These are phyloP conservation scores for Drosophila tani DNA, from an alignment of 1,140 invertebrate genomes.

Conservation along the genomic window DNA sequence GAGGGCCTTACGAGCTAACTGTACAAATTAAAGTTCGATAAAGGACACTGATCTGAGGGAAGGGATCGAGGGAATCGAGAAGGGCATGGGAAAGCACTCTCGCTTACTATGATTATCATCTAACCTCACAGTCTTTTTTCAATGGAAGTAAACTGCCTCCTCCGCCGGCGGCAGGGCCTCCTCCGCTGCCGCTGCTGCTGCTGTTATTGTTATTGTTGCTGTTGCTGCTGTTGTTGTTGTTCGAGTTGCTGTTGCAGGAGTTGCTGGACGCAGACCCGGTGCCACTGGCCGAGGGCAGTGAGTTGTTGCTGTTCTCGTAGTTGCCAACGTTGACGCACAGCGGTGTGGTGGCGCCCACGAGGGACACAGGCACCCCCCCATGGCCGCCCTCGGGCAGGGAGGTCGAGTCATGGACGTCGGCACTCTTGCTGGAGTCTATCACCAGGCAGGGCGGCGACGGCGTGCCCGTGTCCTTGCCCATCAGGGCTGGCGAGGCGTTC, in stretches of 20 bases:
- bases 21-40: slow-evolving; percentile 56
- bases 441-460: slow-evolving; percentile 78
- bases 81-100: slow-evolving; percentile 11
- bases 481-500: slow-evolving; percentile 66
- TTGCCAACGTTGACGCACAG: slow-evolving; percentile 72
- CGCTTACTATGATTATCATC: slow-evolving; percentile 89
- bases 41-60: not conserved
- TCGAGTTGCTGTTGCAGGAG: slow-evolving; percentile 66
- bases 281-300: slow-evolving; percentile 69
- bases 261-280: slow-evolving; percentile 62
- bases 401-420: slow-evolving; percentile 78
- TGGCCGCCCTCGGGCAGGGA: slow-evolving; percentile 66
- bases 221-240: slow-evolving; percentile 62
- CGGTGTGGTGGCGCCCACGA: slow-evolving; percentile 55
- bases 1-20: slow-evolving; percentile 64
- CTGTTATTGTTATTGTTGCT: slow-evolving; percentile 58
- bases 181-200: slow-evolving; percentile 49
- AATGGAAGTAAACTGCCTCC: slow-evolving; percentile 86
- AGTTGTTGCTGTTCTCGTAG: slow-evolving; percentile 77
- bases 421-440: slow-evolving; percentile 78
- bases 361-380: slow-evolving; percentile 31
- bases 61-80: not conserved
- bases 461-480: slow-evolving; percentile 74
- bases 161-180: slow-evolving; percentile 43
- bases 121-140: slow-evolving; percentile 93